Base-by-base conservation (phyloP, 1,140 invertebrate species). In the Gerris buenoi region DNA sequence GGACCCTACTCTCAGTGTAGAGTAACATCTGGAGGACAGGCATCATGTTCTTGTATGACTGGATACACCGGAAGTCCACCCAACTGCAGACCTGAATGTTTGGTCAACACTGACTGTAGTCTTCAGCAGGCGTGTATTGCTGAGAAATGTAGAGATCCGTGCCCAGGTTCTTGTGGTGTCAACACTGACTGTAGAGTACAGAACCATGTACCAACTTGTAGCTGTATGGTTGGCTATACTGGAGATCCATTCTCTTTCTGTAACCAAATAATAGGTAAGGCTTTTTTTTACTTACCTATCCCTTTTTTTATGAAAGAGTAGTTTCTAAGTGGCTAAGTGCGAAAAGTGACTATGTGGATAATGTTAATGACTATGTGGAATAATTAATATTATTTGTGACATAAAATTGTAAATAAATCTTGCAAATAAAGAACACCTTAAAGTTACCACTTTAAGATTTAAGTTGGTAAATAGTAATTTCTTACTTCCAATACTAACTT, bases 71-170 rank as follows among this genome's bases (percentile, higher is more conserved):
- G 84, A 61, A 74, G 78, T 68, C 81, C 84, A 33, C 83, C 83
- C n/a, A 79, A 83, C 71, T 84, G 84, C 73, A 78, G 84, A 70
- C 83, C 83, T 58, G 82, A 85, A 77, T 87, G 86, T 74, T 80
- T 84, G 29, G 81, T 81, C 67, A 82, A 83, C 74, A 76, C 80
- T 1, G 84, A 88, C 75, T 87, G 86, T 76, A 73, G 83, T 3
- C 77, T 78, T 25, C 80, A 82, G 69, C 76, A 79, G 57, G 83
- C 84, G 46, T 88, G 86, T 73, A 80, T 85, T 65, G 83, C 83
- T 71, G 78, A 85, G 73, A 79, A 80, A 69, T 85, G 83, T 69
- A 72, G 74, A 23, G 77, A 84, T 69, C 83, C 83, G 1, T 85
- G 83, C 69, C 77, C 74, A 25, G 73, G 72, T 66, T 74, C 78